Base-by-base conservation (phyloP, 2,888 invertebrate genomes). In the Nomada flava region DNA sequence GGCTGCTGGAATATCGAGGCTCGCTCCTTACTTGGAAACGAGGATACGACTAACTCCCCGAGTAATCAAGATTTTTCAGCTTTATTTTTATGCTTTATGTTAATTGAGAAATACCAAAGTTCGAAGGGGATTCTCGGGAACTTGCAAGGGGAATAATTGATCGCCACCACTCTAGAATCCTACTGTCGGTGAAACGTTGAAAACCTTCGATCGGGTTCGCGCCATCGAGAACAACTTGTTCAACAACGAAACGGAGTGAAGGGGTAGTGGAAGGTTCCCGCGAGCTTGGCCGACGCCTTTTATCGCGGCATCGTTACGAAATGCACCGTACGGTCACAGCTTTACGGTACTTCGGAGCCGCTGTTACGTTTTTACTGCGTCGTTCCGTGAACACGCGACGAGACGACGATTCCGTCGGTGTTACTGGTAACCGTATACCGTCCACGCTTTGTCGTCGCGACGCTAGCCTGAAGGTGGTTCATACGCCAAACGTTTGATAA, bases 331-430 rank as follows among this genome's bases (percentile, higher is more conserved):
- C 92, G 92, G 86, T 91, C 91, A 85, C 88, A 92, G 92, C 92
- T 93, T 93, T 93, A 93, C 92, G 92, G 92, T 90, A 93, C 93
- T 93, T 93, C 89, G 86, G 93, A 85, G 91, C 90, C 88, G 91
- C 90, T 91, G 92, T 93, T 93, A 93, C 92, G 91, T 92, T 93
- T 93, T 93, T 93, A 93, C 93, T 92, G 82, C 93, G 89, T 91
- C 91, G 91, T 92, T 92, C 88, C 84, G 89, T 89, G 91, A 91
- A 90, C 89, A 89, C 90, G 87, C 77, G 83, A 79, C 86, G 79
- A 84, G 82, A 81, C 84, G 79, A 70, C 88, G 88, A 89, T 90
- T 91, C 88, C 82, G 87, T 82, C 85, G 82, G 88, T 86, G 88
- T 90, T 90, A 84, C 89, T 20, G 55, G 79, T 82, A 74, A 79